Evolutionary conservation across 2,113 vertebrate genomes (phyloP).

Genomic region (Lepidothrix coronata): DNA sequence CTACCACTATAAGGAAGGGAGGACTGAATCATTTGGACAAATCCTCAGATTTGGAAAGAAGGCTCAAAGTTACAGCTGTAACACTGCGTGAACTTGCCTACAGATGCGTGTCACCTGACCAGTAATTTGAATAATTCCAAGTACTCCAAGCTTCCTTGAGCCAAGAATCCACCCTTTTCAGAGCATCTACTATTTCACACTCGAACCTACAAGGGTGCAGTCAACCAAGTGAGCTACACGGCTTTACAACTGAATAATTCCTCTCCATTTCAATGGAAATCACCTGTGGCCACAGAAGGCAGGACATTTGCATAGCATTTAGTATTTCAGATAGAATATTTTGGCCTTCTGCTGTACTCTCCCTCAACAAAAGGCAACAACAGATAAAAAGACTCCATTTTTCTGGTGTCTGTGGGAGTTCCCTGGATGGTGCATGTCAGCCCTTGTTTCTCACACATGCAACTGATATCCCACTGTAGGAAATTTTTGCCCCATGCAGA

Average conservation of each 20-base stretch:
- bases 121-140: not conserved
- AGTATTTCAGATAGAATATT: not conserved
- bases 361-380: not conserved
- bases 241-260: not conserved
- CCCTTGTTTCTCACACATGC: not conserved
- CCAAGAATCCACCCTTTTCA: not conserved
- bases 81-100: not conserved
- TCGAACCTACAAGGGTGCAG: rapidly evolving
- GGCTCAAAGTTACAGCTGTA: not conserved
- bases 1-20: not conserved
- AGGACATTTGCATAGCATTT: not conserved
- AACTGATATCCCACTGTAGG: not conserved
- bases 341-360: not conserved
- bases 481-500: not conserved
- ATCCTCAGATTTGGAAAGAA: not conserved
- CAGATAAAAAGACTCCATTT: not conserved
- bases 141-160: not conserved
- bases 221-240: not conserved
- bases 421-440: not conserved
- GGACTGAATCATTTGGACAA: not conserved
- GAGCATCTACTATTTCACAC: not conserved
- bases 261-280: not conserved
- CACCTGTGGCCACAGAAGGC: not conserved
- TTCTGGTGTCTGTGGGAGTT: not conserved
- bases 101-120: not conserved